Conservation (phyloP, 2,888 invertebrate genomes). For the Temnothorax ravouxi region DNA sequence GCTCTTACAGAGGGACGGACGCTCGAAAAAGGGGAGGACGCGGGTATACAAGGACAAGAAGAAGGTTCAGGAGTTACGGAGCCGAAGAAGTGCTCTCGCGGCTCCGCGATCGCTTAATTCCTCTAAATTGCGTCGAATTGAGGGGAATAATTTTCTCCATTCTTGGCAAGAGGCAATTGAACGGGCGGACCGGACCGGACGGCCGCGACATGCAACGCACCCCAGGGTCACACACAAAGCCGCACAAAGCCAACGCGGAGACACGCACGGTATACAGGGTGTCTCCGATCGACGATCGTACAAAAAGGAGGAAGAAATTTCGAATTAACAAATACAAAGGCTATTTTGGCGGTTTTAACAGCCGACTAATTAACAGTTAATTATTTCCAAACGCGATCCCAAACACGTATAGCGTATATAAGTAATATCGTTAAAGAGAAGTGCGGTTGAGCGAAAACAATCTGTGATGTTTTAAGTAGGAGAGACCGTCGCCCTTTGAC, state of each 20-base stretch:
- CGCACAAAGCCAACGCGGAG: slow-evolving; percentile 31
- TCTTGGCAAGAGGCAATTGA: slow-evolving; percentile 81
- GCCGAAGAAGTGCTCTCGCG: slow-evolving; percentile 47
- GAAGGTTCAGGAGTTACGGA: slow-evolving; percentile 60
- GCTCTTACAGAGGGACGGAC: background rate
- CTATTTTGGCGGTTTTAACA: background rate
- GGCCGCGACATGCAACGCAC: slow-evolving; percentile 75
- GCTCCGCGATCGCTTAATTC: slow-evolving; percentile 80
- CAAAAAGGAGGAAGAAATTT: background rate
- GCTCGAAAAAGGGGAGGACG: background rate
- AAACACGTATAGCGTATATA: background rate
- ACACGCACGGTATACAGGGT: slow-evolving; percentile 24
- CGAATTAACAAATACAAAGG: background rate
- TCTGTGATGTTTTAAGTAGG: background rate
- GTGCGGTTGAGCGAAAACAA: background rate
- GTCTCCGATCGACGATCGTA: slow-evolving; percentile 33
- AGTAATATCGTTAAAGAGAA: background rate
- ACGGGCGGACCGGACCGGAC: slow-evolving; percentile 69
- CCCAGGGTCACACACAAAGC: slow-evolving; percentile 75
- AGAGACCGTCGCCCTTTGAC: slow-evolving; percentile 19
- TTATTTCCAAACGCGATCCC: slow-evolving; percentile 1
- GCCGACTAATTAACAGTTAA: background rate
- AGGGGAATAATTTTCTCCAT: slow-evolving; percentile 84
- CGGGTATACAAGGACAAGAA: slow-evolving; percentile 44
- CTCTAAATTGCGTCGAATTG: slow-evolving; percentile 84